Evolutionary conservation across 2,888 invertebrate genomes (phyloP).

Genomic region (Galerucella calmariensis): DNA sequence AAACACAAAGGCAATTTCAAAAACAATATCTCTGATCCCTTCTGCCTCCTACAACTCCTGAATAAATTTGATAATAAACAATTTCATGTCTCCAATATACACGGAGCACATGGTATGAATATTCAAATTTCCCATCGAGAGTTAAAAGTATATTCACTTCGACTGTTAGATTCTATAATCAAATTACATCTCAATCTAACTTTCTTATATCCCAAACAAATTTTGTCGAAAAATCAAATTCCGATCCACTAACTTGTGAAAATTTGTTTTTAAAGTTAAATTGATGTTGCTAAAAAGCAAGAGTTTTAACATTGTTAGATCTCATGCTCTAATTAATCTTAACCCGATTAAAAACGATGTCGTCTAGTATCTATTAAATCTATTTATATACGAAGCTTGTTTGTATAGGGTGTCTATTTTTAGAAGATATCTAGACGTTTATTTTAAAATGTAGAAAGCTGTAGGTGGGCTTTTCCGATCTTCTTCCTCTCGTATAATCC

Average conservation of each 20-base stretch:
- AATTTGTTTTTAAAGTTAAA: not conserved
- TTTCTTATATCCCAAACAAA: constrained; percentile 4
- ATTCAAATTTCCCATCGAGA: too few species aligned
- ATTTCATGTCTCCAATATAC: too few species aligned
- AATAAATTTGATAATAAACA: too few species aligned
- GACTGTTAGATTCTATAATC: not conserved
- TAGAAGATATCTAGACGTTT: constrained; percentile 10
- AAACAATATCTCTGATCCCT: too few species aligned
- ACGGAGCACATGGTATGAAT: too few species aligned
- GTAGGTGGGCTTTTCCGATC: not conserved
- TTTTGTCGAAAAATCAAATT: not conserved
- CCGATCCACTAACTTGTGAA: not conserved
- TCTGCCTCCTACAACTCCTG: too few species aligned
- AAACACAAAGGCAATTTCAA: too few species aligned
- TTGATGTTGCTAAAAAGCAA: constrained; percentile 10
- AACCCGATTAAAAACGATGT: constrained; percentile 24
- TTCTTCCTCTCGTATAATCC: not conserved
- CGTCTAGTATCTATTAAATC: constrained; percentile 21
- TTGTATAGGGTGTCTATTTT: constrained; percentile 8
- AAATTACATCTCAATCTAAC: not conserved
- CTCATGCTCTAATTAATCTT: constrained; percentile 16
- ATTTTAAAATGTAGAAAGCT: constrained; percentile 12
- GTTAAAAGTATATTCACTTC: not conserved
- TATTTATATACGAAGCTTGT: constrained; percentile 15
- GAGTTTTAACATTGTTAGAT: constrained; percentile 23